Conservation (phyloP, 2,888 invertebrate genomes). For the Macaria notata region DNA sequence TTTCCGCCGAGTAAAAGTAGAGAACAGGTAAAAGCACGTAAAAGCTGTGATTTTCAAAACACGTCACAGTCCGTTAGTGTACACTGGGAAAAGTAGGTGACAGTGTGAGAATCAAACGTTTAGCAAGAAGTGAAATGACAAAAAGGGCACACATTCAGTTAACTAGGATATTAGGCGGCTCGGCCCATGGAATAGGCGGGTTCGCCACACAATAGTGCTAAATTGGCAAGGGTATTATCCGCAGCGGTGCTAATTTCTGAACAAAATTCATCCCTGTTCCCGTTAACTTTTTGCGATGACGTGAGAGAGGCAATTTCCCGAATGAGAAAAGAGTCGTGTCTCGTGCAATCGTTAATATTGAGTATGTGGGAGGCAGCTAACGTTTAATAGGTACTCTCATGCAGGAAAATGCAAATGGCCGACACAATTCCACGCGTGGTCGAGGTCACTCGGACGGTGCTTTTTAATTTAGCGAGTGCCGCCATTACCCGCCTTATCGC, state of each 20-base stretch:
- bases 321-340: conserved; percentile 33
- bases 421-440: conserved; percentile 47
- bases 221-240: conserved; percentile 20
- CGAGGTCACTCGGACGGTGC: conserved; percentile 49
- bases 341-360: conserved; percentile 37
- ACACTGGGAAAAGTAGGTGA: conserved; percentile 6
- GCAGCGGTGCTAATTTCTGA: conserved; percentile 20
- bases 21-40: conserved; percentile 17
- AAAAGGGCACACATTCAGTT: conserved; percentile 15
- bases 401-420: conserved; percentile 58
- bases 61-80: conserved; percentile 10
- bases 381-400: conserved; percentile 42
- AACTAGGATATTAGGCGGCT: conserved; percentile 16
- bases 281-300: conserved; percentile 28
- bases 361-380: conserved; percentile 36
- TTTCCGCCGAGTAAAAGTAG: conserved; percentile 4
- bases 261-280: conserved; percentile 16
- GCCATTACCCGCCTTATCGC: conserved; percentile 62
- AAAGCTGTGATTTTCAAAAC: conserved; percentile 21
- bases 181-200: conserved; percentile 12
- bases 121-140: conserved; percentile 11
- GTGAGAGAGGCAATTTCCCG: conserved; percentile 24
- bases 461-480: conserved; percentile 72
- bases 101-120: conserved; percentile 15
- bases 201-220: conserved; percentile 18